Evolutionary conservation across 2,113 vertebrate species (phyloP).

Genomic region (Percina caprodes): DNA sequence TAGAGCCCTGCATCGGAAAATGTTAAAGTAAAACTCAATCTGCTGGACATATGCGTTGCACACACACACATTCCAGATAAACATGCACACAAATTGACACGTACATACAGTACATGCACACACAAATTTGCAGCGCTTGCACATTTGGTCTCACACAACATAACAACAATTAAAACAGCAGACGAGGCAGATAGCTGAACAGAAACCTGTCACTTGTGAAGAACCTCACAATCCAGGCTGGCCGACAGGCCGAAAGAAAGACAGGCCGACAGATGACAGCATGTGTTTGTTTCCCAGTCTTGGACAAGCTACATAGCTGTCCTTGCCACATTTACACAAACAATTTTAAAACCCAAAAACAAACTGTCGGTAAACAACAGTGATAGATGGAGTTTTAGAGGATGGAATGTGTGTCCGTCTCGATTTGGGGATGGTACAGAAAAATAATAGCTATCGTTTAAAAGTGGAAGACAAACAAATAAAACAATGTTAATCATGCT

Average conservation of each 20-base stretch:
- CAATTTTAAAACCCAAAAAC: slow-evolving; percentile 58
- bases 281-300: slow-evolving; percentile 64
- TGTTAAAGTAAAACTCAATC: slow-evolving; percentile 65
- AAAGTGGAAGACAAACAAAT: slow-evolving; percentile 29
- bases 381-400: slow-evolving; percentile 55
- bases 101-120: slow-evolving; percentile 13
- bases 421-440: neutral
- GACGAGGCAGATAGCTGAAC: slow-evolving; percentile 62
- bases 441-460: slow-evolving; percentile 6
- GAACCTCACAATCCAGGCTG: slow-evolving; percentile 47
- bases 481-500: slow-evolving; percentile 6
- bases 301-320: slow-evolving; percentile 54
- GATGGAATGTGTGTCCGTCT: slow-evolving; percentile 15
- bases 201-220: slow-evolving; percentile 71
- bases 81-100: slow-evolving; percentile 35
- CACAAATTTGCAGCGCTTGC: slow-evolving; percentile 53
- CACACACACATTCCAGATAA: slow-evolving; percentile 3
- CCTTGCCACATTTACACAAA: slow-evolving; percentile 65
- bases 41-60: slow-evolving; percentile 53
- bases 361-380: slow-evolving; percentile 64
- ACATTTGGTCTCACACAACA: slow-evolving; percentile 50
- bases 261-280: slow-evolving; percentile 52
- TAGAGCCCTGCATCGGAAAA: slow-evolving; percentile 61
- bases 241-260: slow-evolving; percentile 38
- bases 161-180: slow-evolving; percentile 63